Conservation (phyloP, 2,888 invertebrate genomes). For the Sarcophaga caerulescens region DNA sequence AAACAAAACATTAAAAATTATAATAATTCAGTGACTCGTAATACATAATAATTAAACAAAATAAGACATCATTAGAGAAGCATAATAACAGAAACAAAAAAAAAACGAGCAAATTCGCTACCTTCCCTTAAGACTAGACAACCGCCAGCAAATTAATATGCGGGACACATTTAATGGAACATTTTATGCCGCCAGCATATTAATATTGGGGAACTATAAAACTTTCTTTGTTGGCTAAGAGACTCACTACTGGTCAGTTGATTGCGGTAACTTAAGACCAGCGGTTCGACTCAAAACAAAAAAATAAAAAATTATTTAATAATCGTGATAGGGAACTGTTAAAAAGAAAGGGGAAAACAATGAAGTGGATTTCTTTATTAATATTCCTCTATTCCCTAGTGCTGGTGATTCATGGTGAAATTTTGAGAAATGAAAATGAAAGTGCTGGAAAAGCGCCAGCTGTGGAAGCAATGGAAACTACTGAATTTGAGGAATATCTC, state of each 20-base stretch:
- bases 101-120: too few species aligned
- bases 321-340: not conserved
- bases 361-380: conserved; percentile 29
- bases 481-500: not conserved
- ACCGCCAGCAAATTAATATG: conserved; percentile 48
- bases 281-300: conserved; percentile 39
- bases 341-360: conserved; percentile 49
- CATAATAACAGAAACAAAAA: too few species aligned
- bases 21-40: not conserved
- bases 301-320: conserved; percentile 15
- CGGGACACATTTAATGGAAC: conserved; percentile 60
- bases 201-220: conserved; percentile 27
- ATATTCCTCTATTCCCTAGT: not conserved
- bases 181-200: conserved; percentile 48
- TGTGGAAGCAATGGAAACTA: conserved; percentile 12
- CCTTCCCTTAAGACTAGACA: not conserved
- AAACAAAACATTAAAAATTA: too few species aligned
- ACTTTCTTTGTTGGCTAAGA: conserved; percentile 59
- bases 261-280: conserved; percentile 17
- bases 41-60: conserved; percentile 15
- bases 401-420: conserved; percentile 21
- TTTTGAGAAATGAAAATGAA: not conserved
- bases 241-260: conserved; percentile 43
- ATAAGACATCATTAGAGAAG: not conserved
- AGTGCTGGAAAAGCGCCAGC: not conserved